Evolutionary conservation across 2,797 vertebrate genomes (phyloP).

Genomic region (Cichlasoma orientale): DNA sequence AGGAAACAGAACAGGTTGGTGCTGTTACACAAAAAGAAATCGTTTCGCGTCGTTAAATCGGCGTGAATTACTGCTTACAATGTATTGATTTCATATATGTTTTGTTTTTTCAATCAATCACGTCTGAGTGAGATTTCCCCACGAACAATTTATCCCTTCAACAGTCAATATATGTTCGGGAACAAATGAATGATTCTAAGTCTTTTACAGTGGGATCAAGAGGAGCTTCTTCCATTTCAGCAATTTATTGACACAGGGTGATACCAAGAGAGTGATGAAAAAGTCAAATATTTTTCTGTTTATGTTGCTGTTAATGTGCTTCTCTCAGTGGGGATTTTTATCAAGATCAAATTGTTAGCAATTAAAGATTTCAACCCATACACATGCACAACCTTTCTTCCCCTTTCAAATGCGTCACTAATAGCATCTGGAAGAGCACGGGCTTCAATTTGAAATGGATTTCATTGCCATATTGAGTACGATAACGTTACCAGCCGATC

Average conservation of each 20-base stretch:
- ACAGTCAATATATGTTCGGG: background rate
- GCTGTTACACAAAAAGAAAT: background rate
- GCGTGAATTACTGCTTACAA: background rate
- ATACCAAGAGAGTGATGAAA: background rate
- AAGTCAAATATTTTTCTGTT: background rate
- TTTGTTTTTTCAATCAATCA: slow-evolving; percentile 16
- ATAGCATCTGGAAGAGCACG: background rate
- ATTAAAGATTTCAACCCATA: background rate
- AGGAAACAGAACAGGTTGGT: background rate
- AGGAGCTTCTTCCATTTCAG: background rate
- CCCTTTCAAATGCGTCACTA: background rate
- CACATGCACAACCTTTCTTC: background rate
- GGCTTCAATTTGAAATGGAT: background rate
- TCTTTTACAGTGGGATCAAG: background rate
- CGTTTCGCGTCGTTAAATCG: background rate
- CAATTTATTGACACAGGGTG: background rate
- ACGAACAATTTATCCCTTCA: too few relatives aligned
- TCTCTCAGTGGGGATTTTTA: background rate
- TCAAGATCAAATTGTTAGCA: background rate
- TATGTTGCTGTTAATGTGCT: background rate
- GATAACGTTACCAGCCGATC: background rate
- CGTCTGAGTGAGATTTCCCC: background rate
- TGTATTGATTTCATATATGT: slow-evolving; percentile 22
- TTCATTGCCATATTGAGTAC: background rate
- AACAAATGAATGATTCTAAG: background rate